Conservation (phyloP, 2,888 invertebrate genomes). For the Oscheius sp. region DNA sequence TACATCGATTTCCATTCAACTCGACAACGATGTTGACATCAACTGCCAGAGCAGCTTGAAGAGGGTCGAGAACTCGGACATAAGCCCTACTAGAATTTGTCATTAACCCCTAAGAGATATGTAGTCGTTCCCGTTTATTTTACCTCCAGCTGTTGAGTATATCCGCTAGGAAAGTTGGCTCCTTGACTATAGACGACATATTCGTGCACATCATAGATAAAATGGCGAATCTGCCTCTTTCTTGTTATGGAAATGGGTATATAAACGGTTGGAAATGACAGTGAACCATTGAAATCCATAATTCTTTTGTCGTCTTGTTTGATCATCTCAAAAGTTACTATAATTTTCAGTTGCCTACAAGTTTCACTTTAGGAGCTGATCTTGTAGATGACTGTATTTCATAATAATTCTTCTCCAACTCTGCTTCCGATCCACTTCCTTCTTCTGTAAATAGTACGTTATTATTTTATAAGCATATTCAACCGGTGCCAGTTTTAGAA, state of each 20-base stretch:
- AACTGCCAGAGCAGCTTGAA: background rate
- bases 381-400: background rate
- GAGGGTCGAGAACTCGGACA: constrained; percentile 14
- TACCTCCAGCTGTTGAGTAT: constrained; percentile 14
- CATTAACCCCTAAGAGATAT: constrained; percentile 26
- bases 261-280: constrained; percentile 27
- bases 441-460: background rate
- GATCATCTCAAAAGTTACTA: background rate
- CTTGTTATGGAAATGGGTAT: constrained; percentile 21
- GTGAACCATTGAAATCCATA: background rate
- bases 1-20: background rate
- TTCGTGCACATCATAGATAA: background rate
- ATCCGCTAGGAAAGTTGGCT: constrained; percentile 21
- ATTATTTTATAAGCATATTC: background rate
- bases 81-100: constrained; percentile 1
- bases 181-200: background rate
- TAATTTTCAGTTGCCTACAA: background rate
- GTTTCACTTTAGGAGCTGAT: background rate
- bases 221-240: background rate
- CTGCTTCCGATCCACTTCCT: constrained; percentile 3
- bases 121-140: background rate
- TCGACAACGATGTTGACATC: constrained; percentile 8
- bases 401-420: background rate
- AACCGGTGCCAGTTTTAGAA: background rate
- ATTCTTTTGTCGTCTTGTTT: background rate